These are phyloP conservation scores for Seriola quinqueradiata DNA, from an alignment of 2,113 vertebrate genomes.

Conservation along the genomic window DNA sequence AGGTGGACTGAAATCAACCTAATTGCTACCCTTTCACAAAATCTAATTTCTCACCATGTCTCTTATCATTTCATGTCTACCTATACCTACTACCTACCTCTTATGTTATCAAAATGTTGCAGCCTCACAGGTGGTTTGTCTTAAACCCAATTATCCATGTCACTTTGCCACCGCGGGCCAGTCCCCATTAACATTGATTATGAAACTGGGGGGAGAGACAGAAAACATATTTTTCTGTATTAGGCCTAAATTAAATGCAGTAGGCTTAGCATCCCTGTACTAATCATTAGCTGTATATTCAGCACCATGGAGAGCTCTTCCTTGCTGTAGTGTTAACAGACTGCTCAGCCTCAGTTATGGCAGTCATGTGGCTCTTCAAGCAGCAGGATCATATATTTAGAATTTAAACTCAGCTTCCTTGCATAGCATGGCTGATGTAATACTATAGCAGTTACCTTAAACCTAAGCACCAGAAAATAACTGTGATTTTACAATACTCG, in stretches of 20 bases:
- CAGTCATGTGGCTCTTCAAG: neutral
- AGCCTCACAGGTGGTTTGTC: neutral
- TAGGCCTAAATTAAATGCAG: neutral
- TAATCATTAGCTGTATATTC: neutral
- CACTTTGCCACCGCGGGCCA: no score
- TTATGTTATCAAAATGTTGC: neutral
- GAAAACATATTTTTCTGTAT: neutral
- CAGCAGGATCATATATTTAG: constrained; percentile 6
- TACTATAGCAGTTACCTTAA: neutral
- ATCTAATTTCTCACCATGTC: neutral
- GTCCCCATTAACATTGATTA: neutral
- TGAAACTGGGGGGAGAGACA: neutral
- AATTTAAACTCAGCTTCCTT: neutral
- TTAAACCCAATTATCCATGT: neutral
- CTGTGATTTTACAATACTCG: neutral
- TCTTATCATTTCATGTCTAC: neutral
- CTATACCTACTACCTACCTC: neutral
- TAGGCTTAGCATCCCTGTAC: neutral
- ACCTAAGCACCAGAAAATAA: neutral
- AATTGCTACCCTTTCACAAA: neutral
- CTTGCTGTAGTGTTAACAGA: neutral
- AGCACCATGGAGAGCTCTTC: constrained; percentile 38
- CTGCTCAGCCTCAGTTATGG: neutral
- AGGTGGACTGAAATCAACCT: neutral
- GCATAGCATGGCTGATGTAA: neutral